Conservation (phyloP, 2,113 vertebrate genomes). For the Colaptes auratus region DNA sequence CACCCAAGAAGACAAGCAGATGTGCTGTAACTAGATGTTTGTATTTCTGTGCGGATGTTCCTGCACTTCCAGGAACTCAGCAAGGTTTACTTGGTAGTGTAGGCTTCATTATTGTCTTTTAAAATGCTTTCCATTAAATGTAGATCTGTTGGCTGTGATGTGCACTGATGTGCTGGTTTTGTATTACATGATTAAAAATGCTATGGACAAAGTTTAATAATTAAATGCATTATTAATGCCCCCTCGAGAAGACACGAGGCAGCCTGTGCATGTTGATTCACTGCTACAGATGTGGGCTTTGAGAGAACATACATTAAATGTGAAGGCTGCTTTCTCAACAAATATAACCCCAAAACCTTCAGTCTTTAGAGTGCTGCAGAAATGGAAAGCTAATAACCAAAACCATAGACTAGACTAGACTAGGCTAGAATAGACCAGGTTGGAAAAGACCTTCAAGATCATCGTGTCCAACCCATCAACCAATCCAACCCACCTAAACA, state of each 20-base stretch:
- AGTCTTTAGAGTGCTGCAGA: not conserved
- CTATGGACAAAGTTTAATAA: slow-evolving; percentile 46
- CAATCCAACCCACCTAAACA: no score
- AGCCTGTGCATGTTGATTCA: not conserved
- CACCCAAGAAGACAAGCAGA: not conserved
- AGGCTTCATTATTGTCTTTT: slow-evolving; percentile 21
- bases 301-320: not conserved
- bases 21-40: not conserved
- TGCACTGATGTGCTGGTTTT: slow-evolving; percentile 50
- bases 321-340: slow-evolving; percentile 3
- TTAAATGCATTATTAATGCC: slow-evolving; percentile 64
- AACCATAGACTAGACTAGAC: no score
- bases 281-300: not conserved
- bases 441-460: no score
- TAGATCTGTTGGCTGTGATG: not conserved
- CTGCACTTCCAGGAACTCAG: slow-evolving; percentile 30
- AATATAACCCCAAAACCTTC: not conserved
- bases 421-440: no score
- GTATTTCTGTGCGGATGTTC: not conserved
- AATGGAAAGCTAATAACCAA: slow-evolving; percentile 6
- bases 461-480: no score
- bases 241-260: slow-evolving; percentile 28
- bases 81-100: slow-evolving; percentile 28
- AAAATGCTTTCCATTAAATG: slow-evolving; percentile 22
- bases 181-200: slow-evolving; percentile 50